A percentile compares a stretch with the other conserved stretches of the same genome.
Evolutionary conservation across 2,113 vertebrate genomes (phyloP).

Genomic region (Dasyornis broadbenti): DNA sequence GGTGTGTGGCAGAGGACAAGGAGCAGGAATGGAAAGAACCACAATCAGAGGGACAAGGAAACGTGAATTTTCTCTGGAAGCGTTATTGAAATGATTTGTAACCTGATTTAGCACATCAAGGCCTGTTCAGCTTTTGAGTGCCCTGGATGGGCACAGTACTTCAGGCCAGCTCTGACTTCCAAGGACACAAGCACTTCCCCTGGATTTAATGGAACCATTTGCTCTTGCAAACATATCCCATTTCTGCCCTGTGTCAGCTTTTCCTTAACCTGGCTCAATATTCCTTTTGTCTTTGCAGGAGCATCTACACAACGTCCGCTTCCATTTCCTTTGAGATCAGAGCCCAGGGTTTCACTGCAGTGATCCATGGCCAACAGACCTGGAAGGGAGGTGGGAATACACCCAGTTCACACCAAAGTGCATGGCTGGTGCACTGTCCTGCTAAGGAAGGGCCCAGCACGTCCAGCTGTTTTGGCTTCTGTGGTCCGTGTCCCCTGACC

Average conservation of each 20-base stretch:
- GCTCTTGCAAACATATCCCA: not conserved
- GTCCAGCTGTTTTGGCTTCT: not conserved
- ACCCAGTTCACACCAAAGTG: rapidly evolving
- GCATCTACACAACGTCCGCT: rapidly evolving
- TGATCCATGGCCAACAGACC: not conserved
- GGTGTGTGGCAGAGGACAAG: not conserved
- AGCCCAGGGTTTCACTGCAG: not conserved
- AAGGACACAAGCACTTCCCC: not conserved
- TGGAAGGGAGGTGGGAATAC: not conserved
- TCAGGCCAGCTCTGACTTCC: not conserved
- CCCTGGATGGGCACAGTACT: not conserved
- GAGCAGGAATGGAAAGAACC: not conserved
- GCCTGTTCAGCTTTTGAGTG: not conserved
- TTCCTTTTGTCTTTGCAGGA: not conserved
- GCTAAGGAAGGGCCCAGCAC: not conserved
- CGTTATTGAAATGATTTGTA: not conserved
- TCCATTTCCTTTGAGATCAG: not conserved
- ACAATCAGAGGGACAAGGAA: not conserved
- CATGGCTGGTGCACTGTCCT: rapidly evolving
- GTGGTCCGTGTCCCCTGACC: not conserved
- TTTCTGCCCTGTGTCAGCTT: not conserved
- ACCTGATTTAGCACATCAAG: not conserved
- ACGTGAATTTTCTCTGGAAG: not conserved
- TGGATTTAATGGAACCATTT: not conserved
- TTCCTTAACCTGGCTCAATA: not conserved